Conservation (phyloP, 2,797 vertebrate genomes). For the Crenuchus spilurus region DNA sequence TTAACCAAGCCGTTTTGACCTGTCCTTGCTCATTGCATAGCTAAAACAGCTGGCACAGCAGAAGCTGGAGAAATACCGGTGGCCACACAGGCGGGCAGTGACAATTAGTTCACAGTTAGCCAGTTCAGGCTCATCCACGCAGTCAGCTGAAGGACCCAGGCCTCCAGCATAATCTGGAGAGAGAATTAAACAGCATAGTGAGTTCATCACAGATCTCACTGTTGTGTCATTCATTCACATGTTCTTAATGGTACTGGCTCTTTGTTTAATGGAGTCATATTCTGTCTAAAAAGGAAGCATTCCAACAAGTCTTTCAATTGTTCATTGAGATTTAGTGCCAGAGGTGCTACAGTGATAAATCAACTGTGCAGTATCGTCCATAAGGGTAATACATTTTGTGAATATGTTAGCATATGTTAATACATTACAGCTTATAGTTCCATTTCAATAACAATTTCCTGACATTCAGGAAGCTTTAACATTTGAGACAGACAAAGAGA, state of each 20-base stretch:
- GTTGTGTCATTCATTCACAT: background rate
- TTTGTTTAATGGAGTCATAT: no score
- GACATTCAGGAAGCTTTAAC: no score
- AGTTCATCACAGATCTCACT: background rate
- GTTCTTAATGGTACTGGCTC: no score
- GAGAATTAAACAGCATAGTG: background rate
- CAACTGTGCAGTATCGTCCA: no score
- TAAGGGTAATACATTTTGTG: no score
- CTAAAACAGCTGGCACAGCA: slow-evolving; percentile 92
- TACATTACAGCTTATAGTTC: no score
- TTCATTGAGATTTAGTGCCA: background rate
- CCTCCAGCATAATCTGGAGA: slow-evolving; percentile 40
- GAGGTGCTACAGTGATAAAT: no score
- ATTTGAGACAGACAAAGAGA: no score
- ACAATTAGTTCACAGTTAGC: slow-evolving; percentile 95
- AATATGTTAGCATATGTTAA: no score
- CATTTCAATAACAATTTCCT: no score
- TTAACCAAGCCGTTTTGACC: slow-evolving; percentile 53
- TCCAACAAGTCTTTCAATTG: background rate
- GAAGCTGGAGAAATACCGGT: slow-evolving; percentile 91
- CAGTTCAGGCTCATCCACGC: slow-evolving; percentile 89
- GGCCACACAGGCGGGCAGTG: slow-evolving; percentile 88
- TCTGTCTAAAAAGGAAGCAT: no score
- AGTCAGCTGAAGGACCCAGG: slow-evolving; percentile 67
- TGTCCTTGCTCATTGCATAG: slow-evolving; percentile 56